phyloP scores from a whole-genome alignment of 2,888 invertebrate genomes.

The Seira musarum region DNA sequence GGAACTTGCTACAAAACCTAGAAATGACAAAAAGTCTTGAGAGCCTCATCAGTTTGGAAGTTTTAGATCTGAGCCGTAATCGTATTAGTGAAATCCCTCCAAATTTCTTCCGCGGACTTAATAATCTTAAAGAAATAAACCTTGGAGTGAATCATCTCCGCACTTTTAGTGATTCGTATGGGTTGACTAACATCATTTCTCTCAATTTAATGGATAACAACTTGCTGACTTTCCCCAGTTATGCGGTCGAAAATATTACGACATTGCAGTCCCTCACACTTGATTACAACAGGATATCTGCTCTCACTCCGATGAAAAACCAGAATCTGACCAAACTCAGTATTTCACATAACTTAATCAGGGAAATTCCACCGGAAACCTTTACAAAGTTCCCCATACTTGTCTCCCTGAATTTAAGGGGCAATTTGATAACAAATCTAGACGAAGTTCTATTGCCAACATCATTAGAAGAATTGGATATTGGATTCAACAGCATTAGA shows the following conservation, averaged over 20 bases:
- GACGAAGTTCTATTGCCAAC: constrained; percentile 70
- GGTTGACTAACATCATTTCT: constrained; percentile 82
- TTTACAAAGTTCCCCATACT: constrained; percentile 85
- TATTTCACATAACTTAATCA: constrained; percentile 82
- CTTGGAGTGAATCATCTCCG: constrained; percentile 89
- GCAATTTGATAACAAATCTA: constrained; percentile 84
- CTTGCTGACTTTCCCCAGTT: constrained; percentile 87
- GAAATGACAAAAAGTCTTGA: constrained; percentile 81
- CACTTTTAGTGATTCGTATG: constrained; percentile 81
- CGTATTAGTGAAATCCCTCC: constrained; percentile 86
- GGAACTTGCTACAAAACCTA: constrained; percentile 88
- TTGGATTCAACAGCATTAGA: constrained; percentile 71
- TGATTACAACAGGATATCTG: constrained; percentile 90
- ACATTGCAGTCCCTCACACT: constrained; percentile 82
- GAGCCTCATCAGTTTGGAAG: constrained; percentile 79
- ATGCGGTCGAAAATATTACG: constrained; percentile 82
- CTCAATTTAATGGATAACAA: constrained; percentile 90
- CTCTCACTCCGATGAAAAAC: constrained; percentile 80
- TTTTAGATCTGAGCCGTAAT: constrained; percentile 82
- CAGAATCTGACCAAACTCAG: constrained; percentile 79
- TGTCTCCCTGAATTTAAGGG: constrained; percentile 82
- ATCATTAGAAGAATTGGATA: constrained; percentile 69
- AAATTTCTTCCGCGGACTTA: constrained; percentile 85
- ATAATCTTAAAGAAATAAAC: constrained; percentile 82
- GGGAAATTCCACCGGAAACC: constrained; percentile 83